These are phyloP conservation scores for Axea sp. DNA, from an alignment of 2,888 invertebrate species.

Conservation along the genomic window DNA sequence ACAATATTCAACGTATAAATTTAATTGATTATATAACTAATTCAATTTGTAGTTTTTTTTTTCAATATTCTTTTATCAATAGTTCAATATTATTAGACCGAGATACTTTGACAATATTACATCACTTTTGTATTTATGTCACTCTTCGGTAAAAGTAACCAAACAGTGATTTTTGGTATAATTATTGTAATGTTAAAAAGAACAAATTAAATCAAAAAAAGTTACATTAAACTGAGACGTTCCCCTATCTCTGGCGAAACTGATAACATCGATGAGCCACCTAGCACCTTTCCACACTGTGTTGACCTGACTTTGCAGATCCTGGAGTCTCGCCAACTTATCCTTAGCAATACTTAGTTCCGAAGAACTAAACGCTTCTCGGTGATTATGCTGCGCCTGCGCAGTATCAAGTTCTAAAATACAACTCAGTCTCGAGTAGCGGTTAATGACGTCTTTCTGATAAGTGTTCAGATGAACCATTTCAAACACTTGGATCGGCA, in stretches of 20 bases:
- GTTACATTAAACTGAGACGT: slow-evolving; percentile 71
- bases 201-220: neutral
- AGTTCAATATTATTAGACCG: no score
- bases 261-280: slow-evolving; percentile 97
- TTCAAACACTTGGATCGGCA: slow-evolving; percentile 96
- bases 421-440: slow-evolving; percentile 95
- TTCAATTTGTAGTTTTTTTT: no score
- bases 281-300: slow-evolving; percentile 95
- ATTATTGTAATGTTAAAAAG: no score
- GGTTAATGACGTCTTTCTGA: slow-evolving; percentile 92
- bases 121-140: no score
- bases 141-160: no score
- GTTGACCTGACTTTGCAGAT: slow-evolving; percentile 92
- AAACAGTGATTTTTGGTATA: no score
- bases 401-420: slow-evolving; percentile 95
- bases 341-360: slow-evolving; percentile 93
- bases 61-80: no score
- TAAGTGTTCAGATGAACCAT: slow-evolving; percentile 98
- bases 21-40: no score
- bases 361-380: slow-evolving; percentile 95
- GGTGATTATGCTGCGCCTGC: slow-evolving; percentile 93
- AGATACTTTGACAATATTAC: no score
- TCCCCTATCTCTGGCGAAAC: slow-evolving; percentile 92
- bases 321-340: slow-evolving; percentile 89
- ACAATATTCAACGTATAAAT: no score